phyloP scores from a whole-genome alignment of 2,888 invertebrate species.

The Campopleginae sp. region DNA sequence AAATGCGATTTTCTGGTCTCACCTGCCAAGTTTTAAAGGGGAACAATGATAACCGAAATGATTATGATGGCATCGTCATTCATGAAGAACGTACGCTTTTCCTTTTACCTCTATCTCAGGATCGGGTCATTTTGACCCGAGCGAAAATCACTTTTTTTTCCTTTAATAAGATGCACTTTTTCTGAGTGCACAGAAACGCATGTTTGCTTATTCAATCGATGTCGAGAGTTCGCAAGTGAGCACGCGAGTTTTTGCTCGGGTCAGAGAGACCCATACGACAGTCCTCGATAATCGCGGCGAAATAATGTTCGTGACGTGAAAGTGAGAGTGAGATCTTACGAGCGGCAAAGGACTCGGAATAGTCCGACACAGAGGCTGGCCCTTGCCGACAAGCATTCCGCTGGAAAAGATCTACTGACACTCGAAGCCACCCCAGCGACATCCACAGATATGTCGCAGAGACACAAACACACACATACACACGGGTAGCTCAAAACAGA shows the following conservation, averaged over 20 bases:
- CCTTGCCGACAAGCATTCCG: background rate
- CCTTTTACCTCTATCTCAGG: background rate
- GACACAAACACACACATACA: background rate
- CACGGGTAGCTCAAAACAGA: background rate
- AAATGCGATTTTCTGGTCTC: background rate
- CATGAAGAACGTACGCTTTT: background rate
- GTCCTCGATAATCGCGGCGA: background rate
- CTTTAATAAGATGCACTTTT: background rate
- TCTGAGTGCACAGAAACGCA: too few relatives aligned
- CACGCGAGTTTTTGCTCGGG: background rate
- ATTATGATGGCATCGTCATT: background rate
- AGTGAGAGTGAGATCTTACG: background rate
- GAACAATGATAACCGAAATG: background rate
- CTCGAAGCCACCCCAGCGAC: constrained; percentile 2
- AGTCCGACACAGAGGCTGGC: background rate
- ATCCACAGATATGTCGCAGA: background rate
- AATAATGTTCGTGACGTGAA: background rate
- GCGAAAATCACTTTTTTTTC: background rate
- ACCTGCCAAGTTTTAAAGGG: background rate
- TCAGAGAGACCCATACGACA: background rate
- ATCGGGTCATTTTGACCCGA: background rate
- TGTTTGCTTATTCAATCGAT: background rate
- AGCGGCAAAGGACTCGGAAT: background rate
- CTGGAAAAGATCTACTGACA: constrained; percentile 6
- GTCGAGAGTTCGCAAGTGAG: background rate